Evolutionary conservation across 2,797 vertebrate genomes (phyloP), one percentile per base, ranked within the genome.

Genomic region (Fringilla coelebs): DNA sequence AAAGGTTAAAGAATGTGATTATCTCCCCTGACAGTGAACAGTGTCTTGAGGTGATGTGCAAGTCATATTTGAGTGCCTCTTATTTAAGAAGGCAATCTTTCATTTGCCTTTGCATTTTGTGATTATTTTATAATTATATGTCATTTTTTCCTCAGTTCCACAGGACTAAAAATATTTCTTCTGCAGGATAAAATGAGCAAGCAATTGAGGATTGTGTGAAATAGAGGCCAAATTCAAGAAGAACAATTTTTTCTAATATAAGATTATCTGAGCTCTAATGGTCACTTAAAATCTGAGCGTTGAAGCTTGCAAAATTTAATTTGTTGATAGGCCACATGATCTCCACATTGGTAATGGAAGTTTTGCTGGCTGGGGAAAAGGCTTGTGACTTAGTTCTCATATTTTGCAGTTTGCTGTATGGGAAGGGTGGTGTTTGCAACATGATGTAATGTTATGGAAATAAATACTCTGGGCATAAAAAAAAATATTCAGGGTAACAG

Each of bases 281-380:
- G 76, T 62, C 38, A 78, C 51, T 81, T 46, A 88, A 89, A 94
- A 91, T 78, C 26, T 48, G 68, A 74, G 13, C 9, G 2, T 31
- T n/a, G 49, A 78, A 43, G 20, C 15, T 86, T 91, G 82, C 46
- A 66, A 94, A 95, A 78, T 84, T 77, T 66, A 88, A 88, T 76
- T 75, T 88, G 36, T 20, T 75, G 26, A 26, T 68, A 62, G 48
- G 43, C 78, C 62, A 77, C 9, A 24, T 62, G 46, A 75, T 78
- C 46, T 84, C 34, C 38, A 18, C 34, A 34, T 34, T 63, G 31
- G 31, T 65, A 80, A 81, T 70, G 29, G 24, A 75, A 66, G 46
- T 70, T 81, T 90, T 72, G 12, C 19, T 9, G 0, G 0, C 40
- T 75, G n/a, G 40, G 31, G n/a, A 73, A 85, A 90, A 90, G 31